Base-by-base conservation (phyloP, 2,113 vertebrate genomes). In the Hipposideros armiger region DNA sequence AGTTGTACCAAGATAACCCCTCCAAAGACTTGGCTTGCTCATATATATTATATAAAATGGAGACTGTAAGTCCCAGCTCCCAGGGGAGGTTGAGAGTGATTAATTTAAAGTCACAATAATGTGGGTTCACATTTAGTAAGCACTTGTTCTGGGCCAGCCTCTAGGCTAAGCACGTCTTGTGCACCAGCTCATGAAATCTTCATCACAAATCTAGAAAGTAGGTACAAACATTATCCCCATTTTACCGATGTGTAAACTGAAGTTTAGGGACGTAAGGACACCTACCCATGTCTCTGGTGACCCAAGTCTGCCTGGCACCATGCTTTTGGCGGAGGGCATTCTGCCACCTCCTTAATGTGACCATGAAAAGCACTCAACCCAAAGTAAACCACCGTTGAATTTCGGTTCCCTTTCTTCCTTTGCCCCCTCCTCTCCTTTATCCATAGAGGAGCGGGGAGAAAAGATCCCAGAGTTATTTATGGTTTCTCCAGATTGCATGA, bases 331-430 rank as follows among this genome's bases (percentile, higher is more conserved):
- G 11, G 26, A 42, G 32, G 13, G n/a, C 16, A 26, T 17, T 76
- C 72, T 74, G 62, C 36, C 10, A 5, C 47, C 36, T 85, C 87
- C 13, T n/a, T 28, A 54, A 30, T 64, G 66, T 73, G 11, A 92
- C 85, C 76, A 45, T 62, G 66, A 77, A 81, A 84, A 80, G 32
- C 50, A 30, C 72, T 96, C 72, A 73, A 72, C 58, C 81, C 77
- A 82, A 95, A 96, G 90, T 85, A 95, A 96, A 78, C 45, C 32
- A 73, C 80, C 58, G 28, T 11, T 83, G 7, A 87, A 92, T 95
- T 96, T 95, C 77, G 15, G 66, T 93, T 97, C 91, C 67, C 40
- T 82, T 92, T 95, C 77, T 96, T 50, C n/a, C 66, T 14, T 94
- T 42, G 42, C 15, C 50, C 13, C 66, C 22, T 64, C 64, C 90